Evolutionary conservation across 2,888 invertebrate genomes (phyloP), one percentile per base, ranked within the genome.

Genomic region (Leptopilina myrica): DNA sequence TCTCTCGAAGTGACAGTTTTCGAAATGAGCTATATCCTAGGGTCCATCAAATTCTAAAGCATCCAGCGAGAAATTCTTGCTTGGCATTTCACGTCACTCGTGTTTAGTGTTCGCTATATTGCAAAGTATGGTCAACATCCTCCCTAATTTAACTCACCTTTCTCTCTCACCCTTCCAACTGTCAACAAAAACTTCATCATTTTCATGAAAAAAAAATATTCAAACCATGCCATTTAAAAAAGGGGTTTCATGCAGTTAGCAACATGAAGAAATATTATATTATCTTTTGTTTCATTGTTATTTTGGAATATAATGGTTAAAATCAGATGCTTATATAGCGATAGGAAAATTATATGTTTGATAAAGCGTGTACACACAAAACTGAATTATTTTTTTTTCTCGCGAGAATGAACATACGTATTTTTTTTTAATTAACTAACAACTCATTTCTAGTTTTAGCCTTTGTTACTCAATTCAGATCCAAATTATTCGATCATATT

Each of bases 1-100:
- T 79, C 77, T 79, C 77, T 79, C 79, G 78, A 81, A 78, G 78
- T 79, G 82, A 82, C 81, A 81, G 81, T 82, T 82, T 81, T 81
- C 77, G 77, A 78, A 79, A 79, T 75, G 81, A 82, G 78, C 80
- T 78, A 56, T 73, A 77, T 80, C 73, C 77, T 40, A 40, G 77
- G 75, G 78, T 78, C 76, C 77, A 82, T 82, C 79, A 81, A 82
- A 82, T 82, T 81, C 78, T 75, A 67, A 66, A 65, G 77, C 77
- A 79, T 76, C 56, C 77, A 81, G 75, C 67, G 81, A 75, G 76
- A 81, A 81, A 67, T 76, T 76, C 56, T 8, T 73, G 14, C 76
- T 64, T 77, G 59, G 77, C 76, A 14, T 73, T 56, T 56, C 14
- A 73, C 14, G 26, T 73, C 26, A 73, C 53, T 49, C 53, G 53